Evolutionary conservation across 1,140 invertebrate species (phyloP).

Genomic region (Trialeurodes vaporariorum): DNA sequence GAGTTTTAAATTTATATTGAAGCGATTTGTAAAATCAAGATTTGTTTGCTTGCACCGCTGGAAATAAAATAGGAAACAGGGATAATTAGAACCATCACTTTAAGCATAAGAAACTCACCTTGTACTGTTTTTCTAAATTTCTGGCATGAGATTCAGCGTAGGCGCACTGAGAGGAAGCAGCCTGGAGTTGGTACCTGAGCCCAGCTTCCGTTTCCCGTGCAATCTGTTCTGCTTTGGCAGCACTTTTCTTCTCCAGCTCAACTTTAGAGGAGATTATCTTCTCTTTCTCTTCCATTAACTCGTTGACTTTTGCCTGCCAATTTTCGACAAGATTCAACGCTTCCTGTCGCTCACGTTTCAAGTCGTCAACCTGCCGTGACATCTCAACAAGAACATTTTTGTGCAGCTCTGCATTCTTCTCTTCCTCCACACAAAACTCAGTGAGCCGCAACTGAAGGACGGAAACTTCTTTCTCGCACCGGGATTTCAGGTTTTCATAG

Average conservation of each 20-base stretch:
- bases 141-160: slow-evolving; percentile 12
- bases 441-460: too few species aligned
- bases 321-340: background rate
- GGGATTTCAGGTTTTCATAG: background rate
- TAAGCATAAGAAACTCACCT: slow-evolving; percentile 13
- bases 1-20: too few species aligned
- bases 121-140: slow-evolving; percentile 12
- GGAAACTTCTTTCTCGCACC: background rate
- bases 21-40: too few species aligned
- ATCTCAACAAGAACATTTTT: background rate
- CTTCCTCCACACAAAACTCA: background rate
- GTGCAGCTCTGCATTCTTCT: background rate
- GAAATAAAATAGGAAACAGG: too few species aligned
- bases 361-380: background rate
- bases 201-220: slow-evolving; percentile 10
- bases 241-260: background rate
- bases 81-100: too few species aligned
- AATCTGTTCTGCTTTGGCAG: slow-evolving; percentile 2
- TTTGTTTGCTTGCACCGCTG: too few species aligned
- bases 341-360: background rate
- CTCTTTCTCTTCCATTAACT: background rate
- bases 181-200: slow-evolving; percentile 11
- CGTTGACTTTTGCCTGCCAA: background rate
- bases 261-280: background rate
- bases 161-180: slow-evolving; percentile 13